Base-by-base conservation (phyloP, 2,888 invertebrate genomes). In the Harpalus rubripes region DNA sequence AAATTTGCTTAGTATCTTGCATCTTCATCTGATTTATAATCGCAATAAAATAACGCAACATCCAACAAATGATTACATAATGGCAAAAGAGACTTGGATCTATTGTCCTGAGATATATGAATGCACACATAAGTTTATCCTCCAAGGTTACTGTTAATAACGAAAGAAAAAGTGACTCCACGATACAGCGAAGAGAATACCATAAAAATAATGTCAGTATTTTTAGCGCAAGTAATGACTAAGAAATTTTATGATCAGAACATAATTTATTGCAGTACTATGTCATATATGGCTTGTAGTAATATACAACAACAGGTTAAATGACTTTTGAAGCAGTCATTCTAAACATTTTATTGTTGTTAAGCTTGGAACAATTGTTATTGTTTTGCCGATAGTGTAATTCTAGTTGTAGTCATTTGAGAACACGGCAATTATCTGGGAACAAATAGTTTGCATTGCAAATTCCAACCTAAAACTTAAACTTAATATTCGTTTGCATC, bases 261-360 rank as follows among this genome's bases (percentile, higher is more conserved):
- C 72, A 44, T 74, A 74, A 74, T 44, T 74, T 74, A 74, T 74
- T 44, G 44, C 72, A 22, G 72, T 44, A 74, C 72, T 44, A 41
- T 41, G 72, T 74, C 72, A 74, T 16, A 15, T 74, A 74, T 74
- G 44, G 72, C 44, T 15, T 74, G 72, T 39, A 18, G 72, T 74
- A 74, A 74, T 44, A 44, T 74, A 74, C 72, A 74, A 68, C 68
- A 39, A 74, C 72, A 74, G 72, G 72, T 74, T 74, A 74, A 74
- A 44, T 74, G 8, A 74, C 72, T 74, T 74, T 74, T 74, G 15
- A 44, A 44, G 10, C 72, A 74, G 72, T 12, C 26, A 74, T 74
- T 74, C 72, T 44, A 74, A 74, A 74, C 72, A 74, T 74, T 74
- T 74, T 74, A 44, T 74, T 10, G 72, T 74, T 41, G 44, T 68